These are phyloP conservation scores for Falcunculus frontatus DNA, from an alignment of 2,113 vertebrate genomes.

Conservation along the genomic window DNA sequence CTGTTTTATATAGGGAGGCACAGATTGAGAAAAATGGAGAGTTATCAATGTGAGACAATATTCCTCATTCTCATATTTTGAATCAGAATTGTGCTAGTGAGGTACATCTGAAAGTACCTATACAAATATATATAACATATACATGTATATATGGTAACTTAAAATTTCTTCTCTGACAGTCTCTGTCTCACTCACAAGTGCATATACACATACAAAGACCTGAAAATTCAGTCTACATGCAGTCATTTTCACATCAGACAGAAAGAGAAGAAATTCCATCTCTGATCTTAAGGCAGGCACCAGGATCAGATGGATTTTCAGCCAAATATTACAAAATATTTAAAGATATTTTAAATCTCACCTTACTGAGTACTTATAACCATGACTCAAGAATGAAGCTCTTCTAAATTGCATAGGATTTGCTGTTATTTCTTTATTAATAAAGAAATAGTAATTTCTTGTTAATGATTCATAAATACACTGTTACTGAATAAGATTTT, in stretches of 20 bases:
- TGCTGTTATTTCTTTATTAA: background rate
- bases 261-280: background rate
- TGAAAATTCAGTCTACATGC: background rate
- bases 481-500: background rate
- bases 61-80: background rate
- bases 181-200: background rate
- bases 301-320: background rate
- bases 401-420: background rate
- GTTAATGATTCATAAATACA: background rate
- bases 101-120: background rate
- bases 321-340: slow-evolving; percentile 15
- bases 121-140: background rate
- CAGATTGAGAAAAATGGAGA: slow-evolving; percentile 18
- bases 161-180: background rate
- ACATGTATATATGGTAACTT: background rate
- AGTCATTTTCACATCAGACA: background rate
- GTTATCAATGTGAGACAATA: background rate
- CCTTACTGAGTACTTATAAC: background rate
- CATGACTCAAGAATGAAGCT: background rate
- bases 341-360: background rate
- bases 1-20: slow-evolving; percentile 7
- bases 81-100: background rate
- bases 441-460: background rate
- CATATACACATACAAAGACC: background rate
- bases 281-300: background rate